Conservation (phyloP, 2,888 invertebrate genomes). For the Drosophila buzzatii region DNA sequence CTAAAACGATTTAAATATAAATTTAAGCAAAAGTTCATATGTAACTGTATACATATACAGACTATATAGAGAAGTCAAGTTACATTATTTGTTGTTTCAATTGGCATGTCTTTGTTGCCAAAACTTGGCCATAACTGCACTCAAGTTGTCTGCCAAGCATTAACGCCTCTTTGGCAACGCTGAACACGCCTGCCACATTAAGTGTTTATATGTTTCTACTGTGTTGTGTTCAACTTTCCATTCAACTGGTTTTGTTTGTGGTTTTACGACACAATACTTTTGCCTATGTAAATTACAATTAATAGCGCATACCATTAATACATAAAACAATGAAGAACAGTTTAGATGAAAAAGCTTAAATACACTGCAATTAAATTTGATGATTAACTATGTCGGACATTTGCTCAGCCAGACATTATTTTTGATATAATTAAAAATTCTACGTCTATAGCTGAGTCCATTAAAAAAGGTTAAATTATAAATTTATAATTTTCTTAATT, state of each 20-base stretch:
- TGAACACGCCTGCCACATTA: conserved; percentile 43
- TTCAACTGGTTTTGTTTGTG: conserved; percentile 52
- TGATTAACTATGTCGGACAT: not conserved
- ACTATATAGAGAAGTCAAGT: not conserved
- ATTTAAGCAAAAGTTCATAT: not conserved
- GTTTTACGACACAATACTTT: conserved; percentile 28
- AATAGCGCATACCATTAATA: conserved; percentile 25
- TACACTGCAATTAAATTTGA: not conserved
- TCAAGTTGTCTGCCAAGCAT: conserved; percentile 15
- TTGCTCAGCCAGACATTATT: not conserved
- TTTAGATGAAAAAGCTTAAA: not conserved
- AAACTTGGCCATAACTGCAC: conserved; percentile 46
- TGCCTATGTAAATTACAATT: conserved; percentile 43
- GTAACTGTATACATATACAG: too few species aligned
- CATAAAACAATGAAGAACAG: conserved; percentile 3
- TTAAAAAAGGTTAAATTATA: not conserved
- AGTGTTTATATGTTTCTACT: conserved; percentile 12
- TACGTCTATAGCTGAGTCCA: not conserved
- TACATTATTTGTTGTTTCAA: conserved; percentile 20
- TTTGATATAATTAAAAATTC: not conserved
- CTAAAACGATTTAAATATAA: not conserved
- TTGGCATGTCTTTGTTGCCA: conserved; percentile 22
- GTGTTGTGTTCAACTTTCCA: conserved; percentile 57
- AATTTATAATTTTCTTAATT: not conserved
- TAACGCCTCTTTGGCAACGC: conserved; percentile 47